phyloP scores from a whole-genome alignment of 2,797 vertebrate species.

The Uromys caudimaculatus region DNA sequence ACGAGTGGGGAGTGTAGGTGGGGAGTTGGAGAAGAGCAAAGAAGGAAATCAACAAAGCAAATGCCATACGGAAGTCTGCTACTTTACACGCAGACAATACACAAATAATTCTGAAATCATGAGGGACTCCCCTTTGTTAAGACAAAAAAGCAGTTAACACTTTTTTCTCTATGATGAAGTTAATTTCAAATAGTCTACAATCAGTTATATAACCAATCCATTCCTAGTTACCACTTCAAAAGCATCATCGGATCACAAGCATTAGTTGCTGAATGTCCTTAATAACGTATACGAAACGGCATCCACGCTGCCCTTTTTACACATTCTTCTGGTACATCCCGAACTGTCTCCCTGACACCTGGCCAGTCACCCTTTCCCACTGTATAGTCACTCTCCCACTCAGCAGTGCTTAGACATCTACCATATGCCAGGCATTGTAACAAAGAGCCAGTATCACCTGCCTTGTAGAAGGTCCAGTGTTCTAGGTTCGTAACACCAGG shows the following conservation, averaged over 20 bases:
- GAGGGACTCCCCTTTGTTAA: background rate
- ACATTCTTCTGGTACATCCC: background rate
- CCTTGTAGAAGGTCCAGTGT: background rate
- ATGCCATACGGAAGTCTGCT: no score
- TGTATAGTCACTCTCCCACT: background rate
- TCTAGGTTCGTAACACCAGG: background rate
- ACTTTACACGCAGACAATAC: background rate
- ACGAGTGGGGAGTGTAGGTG: no score
- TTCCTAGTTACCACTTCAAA: background rate
- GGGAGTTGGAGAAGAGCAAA: background rate
- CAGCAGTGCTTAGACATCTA: constrained; percentile 4
- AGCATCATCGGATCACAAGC: background rate
- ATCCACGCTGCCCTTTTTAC: background rate
- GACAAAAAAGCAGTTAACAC: background rate
- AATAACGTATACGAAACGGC: background rate
- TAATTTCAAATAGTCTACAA: constrained; percentile 10
- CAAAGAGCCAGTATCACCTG: background rate
- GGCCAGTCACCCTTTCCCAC: background rate
- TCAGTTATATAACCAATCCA: background rate
- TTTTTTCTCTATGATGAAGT: constrained; percentile 16
- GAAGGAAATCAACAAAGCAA: background rate
- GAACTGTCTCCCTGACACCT: background rate
- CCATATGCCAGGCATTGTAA: background rate
- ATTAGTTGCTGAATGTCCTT: background rate
- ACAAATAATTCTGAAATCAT: background rate